Evolutionary conservation across 1,140 invertebrate species (phyloP), one percentile per base, ranked within the genome.

Genomic region (Lysiphlebus fabarum): DNA sequence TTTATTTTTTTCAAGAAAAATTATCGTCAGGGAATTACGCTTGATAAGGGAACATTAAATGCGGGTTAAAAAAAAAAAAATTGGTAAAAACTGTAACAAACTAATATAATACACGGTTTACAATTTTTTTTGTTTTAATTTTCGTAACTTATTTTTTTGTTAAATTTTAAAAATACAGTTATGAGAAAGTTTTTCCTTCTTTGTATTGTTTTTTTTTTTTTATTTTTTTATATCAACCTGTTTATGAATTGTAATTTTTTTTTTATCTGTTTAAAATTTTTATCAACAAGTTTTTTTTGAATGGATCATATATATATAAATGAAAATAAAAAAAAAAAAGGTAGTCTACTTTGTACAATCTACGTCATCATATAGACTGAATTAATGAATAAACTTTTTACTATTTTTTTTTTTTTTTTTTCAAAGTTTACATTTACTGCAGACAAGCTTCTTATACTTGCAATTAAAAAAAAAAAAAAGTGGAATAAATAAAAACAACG

Each of bases 321-420:
- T 51, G 44, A 55, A 48, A 50, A 36, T 34, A 43, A 40, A 34
- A 17, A 51, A 36, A 34, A 42, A 33, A 49, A 33, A 26, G 17
- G 14, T 41, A 60, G 51, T 60, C 51, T 11, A 57, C 55, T 57
- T 57, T 57, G 55, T 55, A 48, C 51, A 59, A 10, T 53, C 58
- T 54, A 60, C 36, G 58, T 49, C 51, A 55, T 48, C 58, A 14
- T 43, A 11, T 17, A 7, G 12, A 10, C 42, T 37, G 53, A 44
- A 43, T 61, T 61, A 50, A 48, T 56, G 47, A 58, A 49, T 58
- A 58, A 49, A 50, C 56, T 58, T 51, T 49, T 12, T 12, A 34
- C 54, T 47, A 5, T 0, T 26, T 45, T 14, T 7, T 45, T n/a
- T 7, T 45, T n/a, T n/a, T 34, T n/a, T n/a, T n/a, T n/a, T n/a